phyloP scores from a whole-genome alignment of 2,113 vertebrate genomes.

The Greenwoodochromis staneri region DNA sequence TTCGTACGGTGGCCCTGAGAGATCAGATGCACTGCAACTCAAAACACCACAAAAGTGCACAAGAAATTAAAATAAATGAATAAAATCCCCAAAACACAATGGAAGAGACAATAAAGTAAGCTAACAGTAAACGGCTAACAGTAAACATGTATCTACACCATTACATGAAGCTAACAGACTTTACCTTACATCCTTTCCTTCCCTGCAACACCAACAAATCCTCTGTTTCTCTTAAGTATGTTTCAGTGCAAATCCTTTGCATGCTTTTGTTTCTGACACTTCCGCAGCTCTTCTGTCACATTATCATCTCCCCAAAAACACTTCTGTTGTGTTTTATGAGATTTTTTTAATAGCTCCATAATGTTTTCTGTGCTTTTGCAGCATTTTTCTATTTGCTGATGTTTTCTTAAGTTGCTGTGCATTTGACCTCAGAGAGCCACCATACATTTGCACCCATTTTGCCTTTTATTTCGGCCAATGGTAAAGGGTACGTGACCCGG shows the following conservation, averaged over 20 bases:
- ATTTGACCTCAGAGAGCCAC: background rate
- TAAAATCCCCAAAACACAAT: accelerated
- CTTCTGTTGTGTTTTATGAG: background rate
- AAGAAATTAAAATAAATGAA: background rate
- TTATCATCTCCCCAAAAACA: background rate
- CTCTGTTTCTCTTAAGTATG: background rate
- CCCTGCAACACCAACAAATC: background rate
- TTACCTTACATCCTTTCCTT: background rate
- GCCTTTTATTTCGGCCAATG: background rate
- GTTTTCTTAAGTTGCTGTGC: background rate
- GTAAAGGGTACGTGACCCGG: background rate
- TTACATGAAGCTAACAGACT: background rate
- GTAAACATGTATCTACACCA: background rate
- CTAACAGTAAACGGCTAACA: background rate
- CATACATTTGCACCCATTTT: background rate
- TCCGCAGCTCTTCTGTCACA: accelerated
- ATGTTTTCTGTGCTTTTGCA: background rate
- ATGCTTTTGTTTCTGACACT: background rate
- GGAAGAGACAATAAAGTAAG: accelerated
- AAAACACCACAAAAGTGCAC: background rate
- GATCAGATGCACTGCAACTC: background rate
- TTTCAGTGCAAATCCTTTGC: background rate
- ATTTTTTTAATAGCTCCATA: background rate
- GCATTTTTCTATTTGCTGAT: background rate
- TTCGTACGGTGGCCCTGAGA: background rate